These are phyloP conservation scores for Regulus satrapa DNA, from an alignment of 2,113 vertebrate species.

Conservation along the genomic window DNA sequence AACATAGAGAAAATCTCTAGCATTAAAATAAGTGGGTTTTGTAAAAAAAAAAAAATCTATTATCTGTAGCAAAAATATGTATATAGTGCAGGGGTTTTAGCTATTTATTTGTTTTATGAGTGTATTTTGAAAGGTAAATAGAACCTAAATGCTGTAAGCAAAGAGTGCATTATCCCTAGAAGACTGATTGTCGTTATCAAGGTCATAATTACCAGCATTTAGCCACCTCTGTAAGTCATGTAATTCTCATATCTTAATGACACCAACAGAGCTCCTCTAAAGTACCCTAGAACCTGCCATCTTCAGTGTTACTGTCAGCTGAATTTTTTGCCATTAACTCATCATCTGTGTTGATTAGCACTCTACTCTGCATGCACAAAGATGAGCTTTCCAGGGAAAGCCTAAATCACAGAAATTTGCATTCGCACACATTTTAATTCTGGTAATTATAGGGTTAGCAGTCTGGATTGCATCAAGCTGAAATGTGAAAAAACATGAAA, in stretches of 20 bases:
- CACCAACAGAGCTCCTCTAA: not conserved
- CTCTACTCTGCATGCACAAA: not conserved
- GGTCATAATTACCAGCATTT: not conserved
- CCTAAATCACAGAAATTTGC: not conserved
- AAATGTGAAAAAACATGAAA: not conserved
- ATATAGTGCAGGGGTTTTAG: not conserved
- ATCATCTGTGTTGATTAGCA: not conserved
- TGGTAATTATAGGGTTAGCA: not conserved
- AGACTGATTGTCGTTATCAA: not conserved
- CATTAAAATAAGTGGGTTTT: not conserved
- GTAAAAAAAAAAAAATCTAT: not conserved
- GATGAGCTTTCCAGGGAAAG: not conserved
- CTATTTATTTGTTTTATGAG: not conserved
- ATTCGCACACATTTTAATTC: not conserved
- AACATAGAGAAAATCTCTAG: not conserved
- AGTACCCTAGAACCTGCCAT: not conserved
- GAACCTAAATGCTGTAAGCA: not conserved
- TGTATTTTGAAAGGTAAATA: not conserved
- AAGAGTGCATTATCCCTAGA: not conserved
- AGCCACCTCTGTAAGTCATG: not conserved
- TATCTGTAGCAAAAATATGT: not conserved
- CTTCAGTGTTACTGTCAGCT: not conserved
- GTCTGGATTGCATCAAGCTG: not conserved
- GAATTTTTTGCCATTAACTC: conserved; percentile 1
- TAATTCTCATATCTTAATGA: not conserved